These are phyloP conservation scores for Planococcus citri DNA, from an alignment of 1,140 invertebrate genomes.

Conservation along the genomic window DNA sequence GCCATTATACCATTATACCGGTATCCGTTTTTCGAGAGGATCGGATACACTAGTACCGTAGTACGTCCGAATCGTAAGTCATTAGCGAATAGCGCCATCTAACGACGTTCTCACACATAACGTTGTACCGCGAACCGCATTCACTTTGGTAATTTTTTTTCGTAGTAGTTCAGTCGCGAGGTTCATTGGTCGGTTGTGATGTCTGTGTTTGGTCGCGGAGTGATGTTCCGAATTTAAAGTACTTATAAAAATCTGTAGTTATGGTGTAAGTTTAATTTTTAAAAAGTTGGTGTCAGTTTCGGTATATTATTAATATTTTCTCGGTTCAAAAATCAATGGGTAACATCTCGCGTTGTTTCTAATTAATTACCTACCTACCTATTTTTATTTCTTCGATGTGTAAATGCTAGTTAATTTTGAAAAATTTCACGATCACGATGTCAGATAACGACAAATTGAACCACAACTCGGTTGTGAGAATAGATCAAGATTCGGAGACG, in stretches of 20 bases:
- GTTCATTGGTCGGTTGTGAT: conserved; percentile 6
- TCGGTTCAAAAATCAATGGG: no score
- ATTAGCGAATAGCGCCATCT: no score
- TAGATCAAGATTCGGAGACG: conserved; percentile 73
- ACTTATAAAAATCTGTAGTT: not conserved
- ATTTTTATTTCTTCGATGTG: not conserved
- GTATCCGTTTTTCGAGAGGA: no score
- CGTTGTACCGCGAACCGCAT: no score
- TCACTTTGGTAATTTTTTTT: not conserved
- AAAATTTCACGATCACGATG: conserved; percentile 2
- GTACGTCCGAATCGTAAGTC: no score
- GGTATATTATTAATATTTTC: no score
- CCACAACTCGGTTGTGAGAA: conserved; percentile 47
- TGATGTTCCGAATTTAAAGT: not conserved
- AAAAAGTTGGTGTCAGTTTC: no score
- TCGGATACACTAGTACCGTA: no score
- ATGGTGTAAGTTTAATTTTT: not conserved
- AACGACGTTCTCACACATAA: no score
- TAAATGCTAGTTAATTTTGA: not conserved
- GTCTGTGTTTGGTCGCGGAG: not conserved
- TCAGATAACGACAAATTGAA: conserved; percentile 26
- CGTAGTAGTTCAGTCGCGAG: not conserved
- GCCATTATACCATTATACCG: no score
- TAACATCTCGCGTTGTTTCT: no score
- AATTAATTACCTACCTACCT: no score